phyloP scores from a whole-genome alignment of 2,797 vertebrate species.

The Chloroceryle amazona region DNA sequence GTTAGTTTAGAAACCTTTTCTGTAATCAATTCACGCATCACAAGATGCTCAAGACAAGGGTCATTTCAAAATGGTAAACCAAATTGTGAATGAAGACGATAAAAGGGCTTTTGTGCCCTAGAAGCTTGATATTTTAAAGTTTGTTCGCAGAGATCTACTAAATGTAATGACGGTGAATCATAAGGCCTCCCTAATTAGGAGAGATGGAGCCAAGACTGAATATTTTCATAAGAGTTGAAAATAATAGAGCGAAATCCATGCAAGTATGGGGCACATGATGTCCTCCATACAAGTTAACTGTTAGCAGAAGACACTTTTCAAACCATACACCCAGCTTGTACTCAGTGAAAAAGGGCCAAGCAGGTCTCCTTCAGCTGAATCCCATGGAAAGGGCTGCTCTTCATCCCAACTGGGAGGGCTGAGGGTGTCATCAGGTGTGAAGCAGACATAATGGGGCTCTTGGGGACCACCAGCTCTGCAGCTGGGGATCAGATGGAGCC shows the following conservation, averaged over 20 bases:
- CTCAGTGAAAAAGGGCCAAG: background rate
- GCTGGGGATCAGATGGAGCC: background rate
- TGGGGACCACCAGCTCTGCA: background rate
- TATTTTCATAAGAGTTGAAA: background rate
- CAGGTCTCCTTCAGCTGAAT: background rate
- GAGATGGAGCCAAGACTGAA: background rate
- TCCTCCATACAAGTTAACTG: background rate
- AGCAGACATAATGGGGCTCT: background rate
- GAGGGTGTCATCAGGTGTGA: background rate
- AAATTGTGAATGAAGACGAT: background rate
- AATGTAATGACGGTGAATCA: background rate
- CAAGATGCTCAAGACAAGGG: constrained; percentile 22
- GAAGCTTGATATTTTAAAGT: constrained; percentile 22
- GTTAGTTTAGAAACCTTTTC: constrained; percentile 19
- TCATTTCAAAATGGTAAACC: constrained; percentile 39
- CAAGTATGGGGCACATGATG: background rate
- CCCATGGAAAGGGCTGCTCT: background rate
- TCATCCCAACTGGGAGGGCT: background rate
- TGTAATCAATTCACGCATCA: background rate
- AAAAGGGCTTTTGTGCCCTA: constrained; percentile 42
- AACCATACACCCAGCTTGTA: background rate
- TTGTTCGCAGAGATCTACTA: background rate
- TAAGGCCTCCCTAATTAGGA: background rate
- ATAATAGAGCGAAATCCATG: background rate
- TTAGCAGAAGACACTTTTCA: background rate